Evolutionary conservation across 2,888 invertebrate genomes (phyloP).

Genomic region (Alentia gelatinosa): DNA sequence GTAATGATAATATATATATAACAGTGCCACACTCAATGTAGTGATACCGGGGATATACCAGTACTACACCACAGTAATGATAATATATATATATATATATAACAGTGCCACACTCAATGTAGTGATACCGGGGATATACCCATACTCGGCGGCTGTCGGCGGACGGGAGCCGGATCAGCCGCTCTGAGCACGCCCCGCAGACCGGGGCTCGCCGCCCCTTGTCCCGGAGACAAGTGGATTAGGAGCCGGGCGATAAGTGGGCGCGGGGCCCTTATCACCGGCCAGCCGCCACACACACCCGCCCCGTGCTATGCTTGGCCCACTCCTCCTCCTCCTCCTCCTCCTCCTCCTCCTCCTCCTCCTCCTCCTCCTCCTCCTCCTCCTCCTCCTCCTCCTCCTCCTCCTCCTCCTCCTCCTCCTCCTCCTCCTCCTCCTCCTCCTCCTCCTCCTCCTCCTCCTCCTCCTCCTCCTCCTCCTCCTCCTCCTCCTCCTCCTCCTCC

Average conservation of each 20-base stretch:
- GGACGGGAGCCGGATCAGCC: background rate
- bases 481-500: background rate
- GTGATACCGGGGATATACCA: no score
- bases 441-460: background rate
- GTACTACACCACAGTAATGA: no score
- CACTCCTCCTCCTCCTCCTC: background rate
- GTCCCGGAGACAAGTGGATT: background rate
- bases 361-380: background rate
- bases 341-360: no score
- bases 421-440: background rate
- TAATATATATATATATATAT: no score
- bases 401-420: constrained; percentile 42
- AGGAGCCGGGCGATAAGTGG: background rate
- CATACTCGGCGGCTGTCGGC: no score
- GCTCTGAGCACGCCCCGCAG: background rate
- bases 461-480: background rate
- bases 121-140: no score
- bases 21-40: no score
- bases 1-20: no score
- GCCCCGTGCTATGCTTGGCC: background rate
- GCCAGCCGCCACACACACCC: background rate
- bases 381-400: constrained; percentile 7
- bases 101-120: no score
- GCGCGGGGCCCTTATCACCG: background rate
- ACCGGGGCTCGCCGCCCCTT: background rate